Conservation (phyloP, 2,797 vertebrate species). For the Hydrolagus colliei region DNA sequence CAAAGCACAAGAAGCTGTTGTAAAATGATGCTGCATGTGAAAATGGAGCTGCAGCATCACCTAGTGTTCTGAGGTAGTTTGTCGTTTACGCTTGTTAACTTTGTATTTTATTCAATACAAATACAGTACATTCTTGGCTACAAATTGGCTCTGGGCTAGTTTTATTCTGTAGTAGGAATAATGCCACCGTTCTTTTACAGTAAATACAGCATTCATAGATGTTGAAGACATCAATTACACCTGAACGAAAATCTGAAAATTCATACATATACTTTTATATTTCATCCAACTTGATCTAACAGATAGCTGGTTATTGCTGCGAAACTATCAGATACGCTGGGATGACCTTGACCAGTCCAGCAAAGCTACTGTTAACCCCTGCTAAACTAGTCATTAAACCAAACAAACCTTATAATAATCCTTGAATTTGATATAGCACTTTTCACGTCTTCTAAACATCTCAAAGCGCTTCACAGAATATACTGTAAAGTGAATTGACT, state of each 20-base stretch:
- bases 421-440: too few relatives aligned
- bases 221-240: not conserved
- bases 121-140: not conserved
- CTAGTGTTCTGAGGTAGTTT: slow-evolving; percentile 14
- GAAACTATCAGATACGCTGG: not conserved
- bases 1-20: slow-evolving; percentile 9
- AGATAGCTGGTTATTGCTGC: not conserved
- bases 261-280: not conserved
- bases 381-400: too few relatives aligned
- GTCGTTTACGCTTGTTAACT: not conserved
- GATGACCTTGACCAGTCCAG: too few relatives aligned
- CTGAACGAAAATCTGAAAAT: not conserved
- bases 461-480: too few relatives aligned
- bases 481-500: too few relatives aligned
- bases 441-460: too few relatives aligned
- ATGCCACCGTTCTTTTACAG: not conserved
- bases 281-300: not conserved
- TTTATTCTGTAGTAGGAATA: not conserved
- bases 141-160: not conserved
- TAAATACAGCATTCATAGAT: slow-evolving; percentile 1
- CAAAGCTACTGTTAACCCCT: too few relatives aligned
- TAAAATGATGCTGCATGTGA: not conserved
- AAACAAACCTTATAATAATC: too few relatives aligned
- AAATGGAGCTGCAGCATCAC: slow-evolving; percentile 23
- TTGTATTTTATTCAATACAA: slow-evolving; percentile 6